Evolutionary conservation across 2,113 vertebrate genomes (phyloP).

Genomic region (Tangachromis dhanisi): DNA sequence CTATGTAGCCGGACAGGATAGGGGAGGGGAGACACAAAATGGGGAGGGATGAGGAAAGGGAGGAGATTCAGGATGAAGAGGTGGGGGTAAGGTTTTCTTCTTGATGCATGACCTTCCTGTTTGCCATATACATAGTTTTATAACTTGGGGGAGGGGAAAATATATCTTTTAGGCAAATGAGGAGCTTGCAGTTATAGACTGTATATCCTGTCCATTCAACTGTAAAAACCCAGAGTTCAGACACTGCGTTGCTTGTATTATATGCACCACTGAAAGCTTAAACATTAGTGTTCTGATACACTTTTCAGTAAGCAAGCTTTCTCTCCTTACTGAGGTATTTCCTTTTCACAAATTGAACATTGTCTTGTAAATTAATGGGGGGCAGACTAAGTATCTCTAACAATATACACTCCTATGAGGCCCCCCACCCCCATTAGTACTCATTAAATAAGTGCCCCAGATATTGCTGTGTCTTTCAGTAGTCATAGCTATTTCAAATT

Average conservation of each 20-base stretch:
- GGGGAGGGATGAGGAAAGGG: constrained; percentile 25
- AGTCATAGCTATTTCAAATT: neutral
- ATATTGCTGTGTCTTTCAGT: neutral
- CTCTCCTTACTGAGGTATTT: neutral
- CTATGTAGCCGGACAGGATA: constrained; percentile 37
- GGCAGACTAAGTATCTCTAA: neutral
- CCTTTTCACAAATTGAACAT: neutral
- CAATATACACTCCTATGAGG: neutral
- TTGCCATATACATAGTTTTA: neutral
- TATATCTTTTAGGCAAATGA: neutral
- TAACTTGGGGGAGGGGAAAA: too few relatives aligned
- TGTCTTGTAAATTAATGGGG: neutral
- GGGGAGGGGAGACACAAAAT: constrained; percentile 15
- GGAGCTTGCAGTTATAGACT: neutral
- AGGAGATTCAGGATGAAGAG: constrained; percentile 16
- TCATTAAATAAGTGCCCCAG: neutral
- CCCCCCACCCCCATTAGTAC: neutral
- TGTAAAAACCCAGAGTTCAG: neutral
- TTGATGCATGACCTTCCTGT: neutral
- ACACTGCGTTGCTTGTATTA: neutral
- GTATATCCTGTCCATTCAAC: neutral
- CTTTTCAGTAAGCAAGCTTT: neutral
- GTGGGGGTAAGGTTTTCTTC: neutral
- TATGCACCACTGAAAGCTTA: neutral
- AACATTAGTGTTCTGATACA: neutral